phyloP scores from a whole-genome alignment of 1,140 invertebrate genomes.

The Luehdorfia chinensis region DNA sequence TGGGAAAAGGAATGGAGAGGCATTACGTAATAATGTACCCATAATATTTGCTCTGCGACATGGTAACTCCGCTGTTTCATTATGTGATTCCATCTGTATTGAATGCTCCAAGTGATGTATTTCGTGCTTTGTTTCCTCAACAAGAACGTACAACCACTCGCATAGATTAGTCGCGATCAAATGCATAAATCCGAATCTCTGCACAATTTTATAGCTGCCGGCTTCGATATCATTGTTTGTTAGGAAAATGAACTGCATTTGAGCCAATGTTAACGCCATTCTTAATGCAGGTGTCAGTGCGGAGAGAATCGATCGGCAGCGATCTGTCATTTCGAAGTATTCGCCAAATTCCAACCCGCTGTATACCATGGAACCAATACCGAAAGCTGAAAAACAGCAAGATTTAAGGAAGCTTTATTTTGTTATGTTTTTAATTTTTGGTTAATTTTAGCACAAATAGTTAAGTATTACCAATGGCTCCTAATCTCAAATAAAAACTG shows the following conservation, averaged over 20 bases:
- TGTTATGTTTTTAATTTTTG: no score
- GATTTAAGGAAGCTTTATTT: no score
- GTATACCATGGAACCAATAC: conserved; percentile 86
- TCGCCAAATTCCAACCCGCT: conserved; percentile 84
- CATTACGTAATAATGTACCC: conserved; percentile 86
- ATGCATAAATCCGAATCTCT: conserved; percentile 89
- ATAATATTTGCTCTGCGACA: conserved; percentile 78
- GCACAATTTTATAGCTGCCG: conserved; percentile 80
- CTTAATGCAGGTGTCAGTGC: conserved; percentile 79
- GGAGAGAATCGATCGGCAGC: conserved; percentile 78
- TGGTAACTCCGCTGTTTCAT: conserved; percentile 29
- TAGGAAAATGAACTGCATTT: conserved; percentile 86
- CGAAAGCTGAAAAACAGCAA: conserved; percentile 78
- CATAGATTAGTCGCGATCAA: conserved; percentile 90
- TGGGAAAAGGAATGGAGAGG: conserved; percentile 91
- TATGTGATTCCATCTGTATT: conserved; percentile 26
- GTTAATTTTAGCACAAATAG: no score
- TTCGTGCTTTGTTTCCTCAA: conserved; percentile 89
- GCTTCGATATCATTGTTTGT: conserved; percentile 82
- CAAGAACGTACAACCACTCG: conserved; percentile 89
- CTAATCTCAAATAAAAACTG: conserved; percentile 89
- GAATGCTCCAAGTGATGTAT: conserved; percentile 80
- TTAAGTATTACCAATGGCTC: conserved; percentile 80
- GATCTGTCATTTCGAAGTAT: conserved; percentile 80
- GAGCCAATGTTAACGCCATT: conserved; percentile 82